These are phyloP conservation scores for Microhierax caerulescens DNA, from an alignment of 2,797 vertebrate genomes.

Conservation along the genomic window DNA sequence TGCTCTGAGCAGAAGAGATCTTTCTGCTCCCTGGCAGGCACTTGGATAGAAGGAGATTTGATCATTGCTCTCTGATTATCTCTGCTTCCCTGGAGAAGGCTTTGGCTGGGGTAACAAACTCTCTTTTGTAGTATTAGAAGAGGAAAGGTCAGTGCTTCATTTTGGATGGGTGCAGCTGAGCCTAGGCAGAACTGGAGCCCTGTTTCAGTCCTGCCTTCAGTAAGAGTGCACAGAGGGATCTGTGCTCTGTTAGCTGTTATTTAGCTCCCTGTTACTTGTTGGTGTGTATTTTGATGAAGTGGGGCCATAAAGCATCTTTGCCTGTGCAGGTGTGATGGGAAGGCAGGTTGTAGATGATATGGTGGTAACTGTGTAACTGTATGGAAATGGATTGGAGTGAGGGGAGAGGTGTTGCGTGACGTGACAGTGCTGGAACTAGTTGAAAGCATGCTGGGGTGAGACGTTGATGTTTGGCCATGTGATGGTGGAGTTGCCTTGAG, in stretches of 20 bases:
- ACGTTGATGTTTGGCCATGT: fast-evolving
- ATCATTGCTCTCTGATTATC: neutral
- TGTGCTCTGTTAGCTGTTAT: neutral
- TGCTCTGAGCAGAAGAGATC: neutral
- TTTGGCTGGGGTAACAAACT: neutral
- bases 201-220: neutral
- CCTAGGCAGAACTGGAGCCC: neutral
- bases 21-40: neutral
- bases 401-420: neutral
- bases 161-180: neutral
- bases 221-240: neutral
- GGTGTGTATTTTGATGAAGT: neutral
- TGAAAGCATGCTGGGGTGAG: neutral
- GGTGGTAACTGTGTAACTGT: neutral
- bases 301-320: neutral
- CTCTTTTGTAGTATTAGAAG: neutral
- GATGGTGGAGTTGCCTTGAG: neutral
- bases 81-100: neutral
- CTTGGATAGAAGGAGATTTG: neutral
- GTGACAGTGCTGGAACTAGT: neutral
- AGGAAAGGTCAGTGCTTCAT: neutral
- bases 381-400: neutral
- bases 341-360: fast-evolving
- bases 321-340: neutral
- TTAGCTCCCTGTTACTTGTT: neutral